Percentiles rank a stretch among this genome's conserved stretches.
Evolutionary conservation across 1,140 invertebrate genomes (phyloP).

Genomic region (Adelges cooleyi): DNA sequence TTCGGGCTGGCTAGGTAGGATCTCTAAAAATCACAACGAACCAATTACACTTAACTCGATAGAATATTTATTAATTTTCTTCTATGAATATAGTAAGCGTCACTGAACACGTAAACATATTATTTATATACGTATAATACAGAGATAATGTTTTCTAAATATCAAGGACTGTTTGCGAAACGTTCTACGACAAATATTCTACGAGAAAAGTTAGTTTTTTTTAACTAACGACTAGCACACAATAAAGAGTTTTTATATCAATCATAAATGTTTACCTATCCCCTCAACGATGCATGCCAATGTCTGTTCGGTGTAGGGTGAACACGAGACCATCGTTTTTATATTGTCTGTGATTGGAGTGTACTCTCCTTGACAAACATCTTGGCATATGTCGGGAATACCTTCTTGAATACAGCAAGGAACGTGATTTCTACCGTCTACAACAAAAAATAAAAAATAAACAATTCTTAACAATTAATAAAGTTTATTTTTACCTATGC

Average conservation of each 20-base stretch:
- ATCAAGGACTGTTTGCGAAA: no score
- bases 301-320: conserved; percentile 66
- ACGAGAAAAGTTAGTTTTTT: not conserved
- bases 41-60: no score
- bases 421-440: conserved; percentile 68
- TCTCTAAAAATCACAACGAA: conserved; percentile 41
- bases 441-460: no score
- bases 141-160: no score
- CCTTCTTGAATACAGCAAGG: conserved; percentile 67
- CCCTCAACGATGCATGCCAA: conserved; percentile 68
- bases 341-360: conserved; percentile 70
- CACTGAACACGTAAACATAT: no score
- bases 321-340: conserved; percentile 69
- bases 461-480: not conserved
- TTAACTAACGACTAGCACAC: not conserved
- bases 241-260: not conserved
- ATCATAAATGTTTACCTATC: conserved; percentile 47
- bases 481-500: no score
- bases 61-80: no score
- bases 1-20: conserved; percentile 58
- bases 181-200: no score
- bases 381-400: conserved; percentile 70
- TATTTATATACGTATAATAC: no score
- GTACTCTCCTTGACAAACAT: conserved; percentile 72
- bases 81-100: no score